Conservation (phyloP, 2,888 invertebrate genomes). For the Celastrina argiolus region DNA sequence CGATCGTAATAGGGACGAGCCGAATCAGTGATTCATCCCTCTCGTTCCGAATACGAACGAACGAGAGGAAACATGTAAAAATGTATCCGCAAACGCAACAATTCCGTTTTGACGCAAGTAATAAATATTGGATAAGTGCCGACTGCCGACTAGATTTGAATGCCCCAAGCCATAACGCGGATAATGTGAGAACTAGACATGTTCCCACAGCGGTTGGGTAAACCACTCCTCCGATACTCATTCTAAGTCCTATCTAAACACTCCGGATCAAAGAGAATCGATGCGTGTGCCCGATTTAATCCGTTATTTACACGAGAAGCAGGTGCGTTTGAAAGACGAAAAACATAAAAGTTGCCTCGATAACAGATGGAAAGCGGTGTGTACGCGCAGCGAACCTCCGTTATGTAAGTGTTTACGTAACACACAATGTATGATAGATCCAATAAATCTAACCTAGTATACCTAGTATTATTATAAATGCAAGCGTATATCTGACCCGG, state of each 20-base stretch:
- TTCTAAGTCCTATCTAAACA: slow-evolving; percentile 56
- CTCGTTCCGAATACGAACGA: slow-evolving; percentile 45
- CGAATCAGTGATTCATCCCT: slow-evolving; percentile 48
- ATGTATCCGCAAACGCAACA: slow-evolving; percentile 59
- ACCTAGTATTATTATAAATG: too few species aligned
- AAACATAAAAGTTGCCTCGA: slow-evolving; percentile 68
- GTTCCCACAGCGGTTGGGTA: slow-evolving; percentile 42
- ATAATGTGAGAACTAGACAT: slow-evolving; percentile 52
- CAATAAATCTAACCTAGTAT: too few species aligned
- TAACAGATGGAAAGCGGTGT: slow-evolving; percentile 67
- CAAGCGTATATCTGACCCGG: too few species aligned
- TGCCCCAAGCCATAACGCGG: slow-evolving; percentile 51
- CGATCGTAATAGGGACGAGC: slow-evolving; percentile 51
- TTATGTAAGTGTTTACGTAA: slow-evolving; percentile 13
- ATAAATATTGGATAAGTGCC: slow-evolving; percentile 66
- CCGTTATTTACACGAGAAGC: slow-evolving; percentile 56
- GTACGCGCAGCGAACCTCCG: not conserved
- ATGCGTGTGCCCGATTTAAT: slow-evolving; percentile 27
- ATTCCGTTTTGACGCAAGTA: slow-evolving; percentile 68
- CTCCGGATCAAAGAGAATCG: slow-evolving; percentile 40
- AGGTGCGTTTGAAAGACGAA: slow-evolving; percentile 69
- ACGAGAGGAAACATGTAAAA: slow-evolving; percentile 52
- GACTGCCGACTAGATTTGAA: slow-evolving; percentile 41
- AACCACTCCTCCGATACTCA: slow-evolving; percentile 43
- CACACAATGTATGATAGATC: slow-evolving; percentile 14